Conservation (phyloP, 2,888 invertebrate species). For the Stenoptilia bipunctidactyla region DNA sequence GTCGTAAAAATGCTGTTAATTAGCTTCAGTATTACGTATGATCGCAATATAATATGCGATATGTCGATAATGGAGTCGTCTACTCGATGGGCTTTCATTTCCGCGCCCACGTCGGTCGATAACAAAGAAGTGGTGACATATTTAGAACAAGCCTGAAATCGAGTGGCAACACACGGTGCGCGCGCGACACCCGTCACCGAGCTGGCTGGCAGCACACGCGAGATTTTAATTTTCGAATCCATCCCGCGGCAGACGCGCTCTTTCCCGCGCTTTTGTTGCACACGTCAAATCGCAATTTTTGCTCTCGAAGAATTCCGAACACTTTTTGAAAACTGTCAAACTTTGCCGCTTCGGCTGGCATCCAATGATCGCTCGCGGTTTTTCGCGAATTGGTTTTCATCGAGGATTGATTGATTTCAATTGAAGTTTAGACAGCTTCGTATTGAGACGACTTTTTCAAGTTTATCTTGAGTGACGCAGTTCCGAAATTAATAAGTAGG, state of each 20-base stretch:
- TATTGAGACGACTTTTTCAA: too few relatives aligned
- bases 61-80: constrained; percentile 52
- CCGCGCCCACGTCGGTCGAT: constrained; percentile 60
- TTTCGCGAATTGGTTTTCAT: constrained; percentile 28
- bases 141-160: constrained; percentile 72
- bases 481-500: too few relatives aligned
- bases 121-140: constrained; percentile 69
- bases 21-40: constrained; percentile 23
- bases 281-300: constrained; percentile 53
- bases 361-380: constrained; percentile 9
- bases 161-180: constrained; percentile 32
- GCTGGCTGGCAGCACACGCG: constrained; percentile 29
- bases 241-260: constrained; percentile 41
- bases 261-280: constrained; percentile 46
- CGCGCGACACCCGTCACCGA: constrained; percentile 56
- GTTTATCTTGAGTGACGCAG: too few relatives aligned
- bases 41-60: constrained; percentile 47
- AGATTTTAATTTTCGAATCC: constrained; percentile 68
- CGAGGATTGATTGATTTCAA: constrained; percentile 45
- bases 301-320: constrained; percentile 23
- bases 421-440: constrained; percentile 25
- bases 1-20: constrained; percentile 10
- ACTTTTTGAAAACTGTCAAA: constrained; percentile 50
- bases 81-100: constrained; percentile 66
- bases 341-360: constrained; percentile 16